Evolutionary conservation across 2,113 vertebrate genomes (phyloP), one percentile per base, ranked within the genome.

Genomic region (Podocnemis expansa): DNA sequence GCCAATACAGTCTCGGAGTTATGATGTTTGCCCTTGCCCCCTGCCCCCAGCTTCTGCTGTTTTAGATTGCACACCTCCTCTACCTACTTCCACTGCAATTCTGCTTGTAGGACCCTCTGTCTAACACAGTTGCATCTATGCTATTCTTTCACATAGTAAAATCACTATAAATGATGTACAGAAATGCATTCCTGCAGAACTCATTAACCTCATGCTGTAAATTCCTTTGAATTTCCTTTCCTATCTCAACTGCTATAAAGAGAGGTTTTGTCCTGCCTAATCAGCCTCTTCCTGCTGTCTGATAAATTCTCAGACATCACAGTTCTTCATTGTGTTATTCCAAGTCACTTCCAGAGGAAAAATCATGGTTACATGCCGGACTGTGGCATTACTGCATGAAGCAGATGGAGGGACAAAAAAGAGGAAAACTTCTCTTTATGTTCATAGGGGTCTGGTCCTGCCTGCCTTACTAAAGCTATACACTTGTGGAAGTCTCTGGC

Each of bases 141-240:
- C 82, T 91, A 94, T 91, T 87, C 79, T 91, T 80, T 45, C 13
- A 21, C 56, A 79, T 19, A 78, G 84, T 92, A 85, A 85, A 67
- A 82, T 19, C 12, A 60, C 70, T 90, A 82, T 54, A 94, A 80
- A 31, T 58, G 63, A 88, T 10, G 9, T 31, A 31, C 14, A 43
- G 51, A 82, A 31, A n/a, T 82, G 43, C 8, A 11, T 60, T 91
- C 84, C 73, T 45, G 38, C 78, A 81, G 90, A 34, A 0, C 25
- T 34, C 22, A 67, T 85, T 67, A 10, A 67, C n/a, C 6, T 67
- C 85, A 51, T 31, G 5, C 25, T 52, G 49, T 51, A 49, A 52
- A 24, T 49, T 84, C 31, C 51, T 86, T 89, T 94, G 89, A 47
- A 60, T 92, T 58, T 91, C 54, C 38, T 21, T 93, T 89, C 63